These are phyloP conservation scores for Tuta absoluta DNA, from an alignment of 2,888 invertebrate genomes.

Conservation along the genomic window DNA sequence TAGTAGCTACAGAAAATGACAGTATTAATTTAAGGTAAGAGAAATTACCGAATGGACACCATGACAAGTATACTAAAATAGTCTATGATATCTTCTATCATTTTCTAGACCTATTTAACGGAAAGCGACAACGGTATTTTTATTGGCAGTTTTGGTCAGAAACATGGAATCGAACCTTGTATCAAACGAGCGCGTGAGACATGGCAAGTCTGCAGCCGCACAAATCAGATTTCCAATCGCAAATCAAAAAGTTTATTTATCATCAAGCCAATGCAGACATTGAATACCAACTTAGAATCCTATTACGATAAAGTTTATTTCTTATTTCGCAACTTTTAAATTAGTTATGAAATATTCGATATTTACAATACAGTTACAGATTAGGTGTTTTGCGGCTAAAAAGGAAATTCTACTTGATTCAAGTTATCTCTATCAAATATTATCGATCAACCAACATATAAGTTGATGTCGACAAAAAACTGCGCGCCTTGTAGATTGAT, in stretches of 20 bases:
- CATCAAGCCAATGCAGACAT: not conserved
- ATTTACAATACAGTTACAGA: conserved; percentile 15
- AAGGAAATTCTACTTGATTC: not conserved
- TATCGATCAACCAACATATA: not conserved
- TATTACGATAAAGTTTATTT: not conserved
- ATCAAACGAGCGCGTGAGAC: conserved; percentile 19
- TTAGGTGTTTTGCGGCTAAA: not conserved
- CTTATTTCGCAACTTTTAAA: not conserved
- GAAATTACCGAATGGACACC: too few relatives aligned
- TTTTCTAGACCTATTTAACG: too few relatives aligned
- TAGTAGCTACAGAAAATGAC: too few relatives aligned
- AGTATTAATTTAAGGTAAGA: too few relatives aligned
- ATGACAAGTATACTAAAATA: too few relatives aligned
- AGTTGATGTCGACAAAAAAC: not conserved
- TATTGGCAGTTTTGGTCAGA: too few relatives aligned
- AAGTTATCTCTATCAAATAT: not conserved
- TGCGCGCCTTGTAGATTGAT: not conserved
- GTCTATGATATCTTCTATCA: too few relatives aligned
- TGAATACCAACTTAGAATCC: not conserved
- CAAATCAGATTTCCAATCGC: conserved; percentile 11
- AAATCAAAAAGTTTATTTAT: conserved; percentile 4
- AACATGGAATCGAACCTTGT: not conserved
- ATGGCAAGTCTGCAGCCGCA: conserved; percentile 9
- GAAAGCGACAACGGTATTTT: too few relatives aligned
- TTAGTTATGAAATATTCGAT: not conserved